These are phyloP conservation scores for Cyprinodon tularosa DNA, from an alignment of 2,113 vertebrate genomes.

Conservation along the genomic window DNA sequence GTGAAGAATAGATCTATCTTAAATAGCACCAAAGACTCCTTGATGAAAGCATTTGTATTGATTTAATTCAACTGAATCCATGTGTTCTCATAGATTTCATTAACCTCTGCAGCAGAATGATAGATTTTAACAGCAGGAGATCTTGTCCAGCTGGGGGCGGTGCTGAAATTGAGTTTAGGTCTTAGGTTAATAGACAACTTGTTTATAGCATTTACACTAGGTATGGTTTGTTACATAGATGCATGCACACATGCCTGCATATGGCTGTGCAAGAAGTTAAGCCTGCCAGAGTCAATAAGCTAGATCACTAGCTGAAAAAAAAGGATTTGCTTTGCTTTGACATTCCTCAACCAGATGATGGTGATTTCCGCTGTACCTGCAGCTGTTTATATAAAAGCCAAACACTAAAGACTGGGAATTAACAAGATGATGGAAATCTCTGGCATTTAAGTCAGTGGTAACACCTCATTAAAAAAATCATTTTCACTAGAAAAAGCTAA, in stretches of 20 bases:
- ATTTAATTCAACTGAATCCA: slow-evolving; percentile 57
- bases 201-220: slow-evolving; percentile 43
- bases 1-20: slow-evolving; percentile 40
- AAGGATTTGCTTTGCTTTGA: slow-evolving; percentile 12
- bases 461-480: neutral
- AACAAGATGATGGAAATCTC: slow-evolving; percentile 41
- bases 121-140: slow-evolving; percentile 55
- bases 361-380: neutral
- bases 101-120: slow-evolving; percentile 59
- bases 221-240: slow-evolving; percentile 26
- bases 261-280: slow-evolving; percentile 7
- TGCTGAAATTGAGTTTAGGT: slow-evolving; percentile 49
- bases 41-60: slow-evolving; percentile 40
- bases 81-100: slow-evolving; percentile 62
- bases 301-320: neutral
- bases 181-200: slow-evolving; percentile 40
- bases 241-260: slow-evolving; percentile 7
- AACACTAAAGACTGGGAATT: slow-evolving; percentile 47
- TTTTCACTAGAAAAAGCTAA: slow-evolving; percentile 36
- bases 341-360: neutral
- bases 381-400: slow-evolving; percentile 15
- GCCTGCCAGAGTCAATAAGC: slow-evolving; percentile 33
- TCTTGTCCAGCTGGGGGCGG: slow-evolving; percentile 44
- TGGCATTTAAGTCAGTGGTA: slow-evolving; percentile 39
- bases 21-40: slow-evolving; percentile 17